phyloP scores from a whole-genome alignment of 2,113 vertebrate species.

The Pipra filicauda region DNA sequence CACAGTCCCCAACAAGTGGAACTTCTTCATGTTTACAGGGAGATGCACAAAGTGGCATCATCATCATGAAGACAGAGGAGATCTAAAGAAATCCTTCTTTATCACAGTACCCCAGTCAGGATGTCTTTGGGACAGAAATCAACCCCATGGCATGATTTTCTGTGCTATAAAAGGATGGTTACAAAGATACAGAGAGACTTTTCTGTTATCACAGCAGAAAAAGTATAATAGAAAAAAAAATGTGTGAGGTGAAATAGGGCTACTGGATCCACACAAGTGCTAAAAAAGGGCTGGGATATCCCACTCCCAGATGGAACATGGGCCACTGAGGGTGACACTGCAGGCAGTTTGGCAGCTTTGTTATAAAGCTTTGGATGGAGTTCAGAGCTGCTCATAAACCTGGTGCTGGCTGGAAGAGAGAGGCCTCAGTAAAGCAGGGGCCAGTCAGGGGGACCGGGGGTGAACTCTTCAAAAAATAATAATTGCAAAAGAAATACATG shows the following conservation, averaged over 20 bases:
- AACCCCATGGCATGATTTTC: background rate
- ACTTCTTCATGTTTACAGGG: background rate
- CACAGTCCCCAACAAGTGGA: background rate
- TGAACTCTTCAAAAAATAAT: background rate
- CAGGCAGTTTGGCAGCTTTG: background rate
- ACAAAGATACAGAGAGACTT: background rate
- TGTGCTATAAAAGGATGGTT: background rate
- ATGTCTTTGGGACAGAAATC: background rate
- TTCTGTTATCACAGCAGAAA: background rate
- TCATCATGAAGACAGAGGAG: background rate
- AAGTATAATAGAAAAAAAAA: background rate
- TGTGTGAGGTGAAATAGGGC: background rate
- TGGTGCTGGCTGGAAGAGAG: background rate
- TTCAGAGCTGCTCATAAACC: background rate
- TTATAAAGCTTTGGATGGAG: background rate
- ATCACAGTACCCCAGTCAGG: background rate
- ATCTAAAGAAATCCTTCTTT: background rate
- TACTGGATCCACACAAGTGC: background rate
- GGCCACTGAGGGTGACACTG: rapidly evolving
- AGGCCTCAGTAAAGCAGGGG: background rate
- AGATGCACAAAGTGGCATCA: background rate
- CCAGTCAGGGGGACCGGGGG: background rate
- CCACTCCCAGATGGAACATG: background rate
- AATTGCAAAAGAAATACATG: background rate
- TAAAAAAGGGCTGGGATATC: background rate